Conservation (phyloP, 2,113 vertebrate genomes). For the Albula goreensis region DNA sequence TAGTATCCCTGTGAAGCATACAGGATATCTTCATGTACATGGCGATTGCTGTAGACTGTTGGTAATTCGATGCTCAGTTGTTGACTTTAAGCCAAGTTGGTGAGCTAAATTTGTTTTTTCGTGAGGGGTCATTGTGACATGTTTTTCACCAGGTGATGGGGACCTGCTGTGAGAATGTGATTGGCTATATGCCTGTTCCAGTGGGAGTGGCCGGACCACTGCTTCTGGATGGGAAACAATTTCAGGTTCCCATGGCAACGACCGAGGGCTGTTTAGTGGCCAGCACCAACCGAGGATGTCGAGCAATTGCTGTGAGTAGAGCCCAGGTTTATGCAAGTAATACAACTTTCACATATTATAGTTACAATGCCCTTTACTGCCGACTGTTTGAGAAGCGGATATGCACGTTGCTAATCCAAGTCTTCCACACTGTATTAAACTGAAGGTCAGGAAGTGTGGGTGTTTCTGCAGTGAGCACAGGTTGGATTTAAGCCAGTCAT, state of each 20-base stretch:
- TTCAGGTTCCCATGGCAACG: constrained; percentile 94
- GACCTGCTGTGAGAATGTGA: constrained; percentile 95
- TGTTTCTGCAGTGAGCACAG: too few relatives aligned
- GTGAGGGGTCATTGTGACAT: background rate
- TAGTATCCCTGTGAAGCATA: background rate
- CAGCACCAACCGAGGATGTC: constrained; percentile 94
- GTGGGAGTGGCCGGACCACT: constrained; percentile 92
- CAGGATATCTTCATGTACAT: too few relatives aligned
- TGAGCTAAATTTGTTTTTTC: background rate
- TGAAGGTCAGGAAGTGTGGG: too few relatives aligned
- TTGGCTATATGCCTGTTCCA: constrained; percentile 93
- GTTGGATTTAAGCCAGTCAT: too few relatives aligned
- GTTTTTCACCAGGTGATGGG: constrained; percentile 81
- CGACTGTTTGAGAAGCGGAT: too few relatives aligned
- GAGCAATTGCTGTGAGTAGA: constrained; percentile 85
- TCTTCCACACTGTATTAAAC: too few relatives aligned
- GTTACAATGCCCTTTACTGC: too few relatives aligned
- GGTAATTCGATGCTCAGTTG: background rate
- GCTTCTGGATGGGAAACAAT: constrained; percentile 85
- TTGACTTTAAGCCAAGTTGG: background rate
- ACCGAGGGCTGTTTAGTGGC: constrained; percentile 96
- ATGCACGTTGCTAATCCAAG: too few relatives aligned
- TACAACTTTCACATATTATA: too few relatives aligned
- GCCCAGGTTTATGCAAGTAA: background rate
- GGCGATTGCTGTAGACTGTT: background rate